Base-by-base conservation (phyloP, 2,888 invertebrate genomes). In the Nemotelus pantherinus region DNA sequence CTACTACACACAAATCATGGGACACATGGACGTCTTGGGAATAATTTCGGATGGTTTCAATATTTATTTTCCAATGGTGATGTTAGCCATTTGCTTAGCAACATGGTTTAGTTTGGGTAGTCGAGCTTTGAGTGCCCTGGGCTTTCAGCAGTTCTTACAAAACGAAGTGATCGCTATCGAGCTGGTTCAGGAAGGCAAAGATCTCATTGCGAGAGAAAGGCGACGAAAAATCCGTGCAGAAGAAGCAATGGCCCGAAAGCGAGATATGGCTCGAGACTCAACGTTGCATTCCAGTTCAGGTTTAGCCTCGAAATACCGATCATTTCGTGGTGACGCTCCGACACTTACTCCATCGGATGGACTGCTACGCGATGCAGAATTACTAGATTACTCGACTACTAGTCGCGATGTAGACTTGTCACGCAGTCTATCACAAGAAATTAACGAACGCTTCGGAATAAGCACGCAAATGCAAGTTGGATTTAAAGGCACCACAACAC, bases 21-120 rank as follows among this genome's bases (percentile, higher is more conserved):
- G 99, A 0, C 99, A 99, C 86, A 96, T 99, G 97, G 98, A 99
- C 87, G 97, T 99, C 0, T 93, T 99, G 77, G 94, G 95, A 47
- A 95, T 99, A 79, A 95, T 99, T 81, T 95, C 98, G 0, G 95
- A 98, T 86, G 99, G 99, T 6, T 99, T 99, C 89, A 99, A 99
- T 88, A 94, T 99, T 77, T 99, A 99, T 88, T 98, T 99, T 87
- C 99, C 99, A 0, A 98, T 99, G 92, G 92, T 95, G 79, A 98
- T 99, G 85, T 91, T 99, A 78, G 91, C 94, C 60, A 93, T 99
- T 82, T 98, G 99, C 84, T 88, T 95, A 77, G 95, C 97, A 77
- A 99, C 98, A 0, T 97, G 96, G 89, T 95, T 97, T 85, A 95
- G 95, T 82, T 88, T 99, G 63, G 99, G 99, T 76, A 95, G 96